phyloP scores from a whole-genome alignment of 2,888 invertebrate genomes.

The Caenorhabditis japonica region DNA sequence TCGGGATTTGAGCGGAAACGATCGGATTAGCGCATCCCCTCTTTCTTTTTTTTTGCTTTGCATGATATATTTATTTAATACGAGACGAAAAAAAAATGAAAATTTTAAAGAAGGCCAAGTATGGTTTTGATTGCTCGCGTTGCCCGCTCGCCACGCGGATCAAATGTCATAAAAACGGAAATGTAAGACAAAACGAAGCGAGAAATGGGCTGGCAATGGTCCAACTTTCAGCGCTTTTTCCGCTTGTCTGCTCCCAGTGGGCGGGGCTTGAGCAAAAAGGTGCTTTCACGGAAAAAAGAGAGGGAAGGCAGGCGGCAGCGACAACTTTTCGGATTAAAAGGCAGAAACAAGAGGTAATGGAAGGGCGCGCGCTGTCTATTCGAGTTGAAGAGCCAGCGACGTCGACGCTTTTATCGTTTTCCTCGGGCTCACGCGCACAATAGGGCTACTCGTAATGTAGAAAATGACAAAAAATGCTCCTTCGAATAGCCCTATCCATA shows the following conservation, averaged over 20 bases:
- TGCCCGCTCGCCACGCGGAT: slow-evolving; percentile 7
- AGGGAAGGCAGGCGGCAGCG: background rate
- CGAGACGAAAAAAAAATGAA: slow-evolving; percentile 3
- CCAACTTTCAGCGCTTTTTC: background rate
- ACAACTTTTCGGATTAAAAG: slow-evolving; percentile 29
- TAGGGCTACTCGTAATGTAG: too few relatives aligned
- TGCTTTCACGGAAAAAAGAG: slow-evolving; percentile 30
- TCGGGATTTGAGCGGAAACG: slow-evolving; percentile 22
- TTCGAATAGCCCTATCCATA: too few relatives aligned
- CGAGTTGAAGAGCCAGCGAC: too few relatives aligned
- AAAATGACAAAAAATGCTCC: too few relatives aligned
- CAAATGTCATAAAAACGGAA: slow-evolving; percentile 33
- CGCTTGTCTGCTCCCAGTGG: slow-evolving; percentile 8
- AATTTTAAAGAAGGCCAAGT: slow-evolving; percentile 1
- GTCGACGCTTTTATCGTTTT: background rate
- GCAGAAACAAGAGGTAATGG: slow-evolving; percentile 35
- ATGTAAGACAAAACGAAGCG: slow-evolving; percentile 44
- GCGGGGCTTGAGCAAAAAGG: slow-evolving; percentile 33
- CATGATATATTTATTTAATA: background rate
- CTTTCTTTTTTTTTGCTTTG: background rate
- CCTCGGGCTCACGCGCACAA: too few relatives aligned
- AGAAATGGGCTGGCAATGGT: background rate
- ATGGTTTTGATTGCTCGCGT: slow-evolving; percentile 17
- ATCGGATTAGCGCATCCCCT: slow-evolving; percentile 34
- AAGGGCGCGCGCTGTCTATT: too few relatives aligned